Evolutionary conservation across 2,888 invertebrate species (phyloP), one percentile per base, ranked within the genome.

Genomic region (Apotomis turbidana): DNA sequence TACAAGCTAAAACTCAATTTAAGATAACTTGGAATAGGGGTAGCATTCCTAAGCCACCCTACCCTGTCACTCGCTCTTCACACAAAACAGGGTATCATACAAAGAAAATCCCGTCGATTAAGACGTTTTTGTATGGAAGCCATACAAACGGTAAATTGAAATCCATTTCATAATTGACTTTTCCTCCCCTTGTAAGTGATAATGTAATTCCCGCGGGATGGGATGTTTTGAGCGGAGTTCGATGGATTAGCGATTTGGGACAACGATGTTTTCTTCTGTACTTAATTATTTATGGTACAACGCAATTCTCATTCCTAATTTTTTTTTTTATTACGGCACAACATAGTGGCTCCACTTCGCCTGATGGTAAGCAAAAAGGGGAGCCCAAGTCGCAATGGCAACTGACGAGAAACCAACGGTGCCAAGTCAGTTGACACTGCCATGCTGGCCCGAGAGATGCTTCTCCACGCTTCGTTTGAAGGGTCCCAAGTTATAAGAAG

Each of bases 111-210:
- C 6, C 5, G 55, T 54, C 44, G 4, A 5, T 27, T 64, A 64
- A 15, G 44, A 12, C 54, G 1, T 27, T 64, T 55, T 64, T 15
- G 4, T 1, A 10, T 15, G 10, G n/a, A 5, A 15, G 44, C 4
- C 4, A 10, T 6, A 3, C n/a, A 54, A 41, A 57, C 38, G 51
- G 62, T 62, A 52, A 83, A 87, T 87, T 83, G 83, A 80, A 85
- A 83, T 82, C 76, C 81, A 86, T 88, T 86, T 83, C 80, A 84
- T 87, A 85, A 88, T 87, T 87, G 86, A 84, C 82, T 87, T 83
- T 81, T 78, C 80, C 85, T 83, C 81, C 80, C 68, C 64, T 74
- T 36, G 63, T 64, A 64, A 46, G 67, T 51, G 51, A 59, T 59
- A 68, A 41, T 68, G 38, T 44, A 6, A 41, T 36, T 68, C 59